A percentile compares a stretch with the other conserved stretches of the same genome.
Evolutionary conservation across 2,888 invertebrate species (phyloP).

Genomic region (Agelastica alni): DNA sequence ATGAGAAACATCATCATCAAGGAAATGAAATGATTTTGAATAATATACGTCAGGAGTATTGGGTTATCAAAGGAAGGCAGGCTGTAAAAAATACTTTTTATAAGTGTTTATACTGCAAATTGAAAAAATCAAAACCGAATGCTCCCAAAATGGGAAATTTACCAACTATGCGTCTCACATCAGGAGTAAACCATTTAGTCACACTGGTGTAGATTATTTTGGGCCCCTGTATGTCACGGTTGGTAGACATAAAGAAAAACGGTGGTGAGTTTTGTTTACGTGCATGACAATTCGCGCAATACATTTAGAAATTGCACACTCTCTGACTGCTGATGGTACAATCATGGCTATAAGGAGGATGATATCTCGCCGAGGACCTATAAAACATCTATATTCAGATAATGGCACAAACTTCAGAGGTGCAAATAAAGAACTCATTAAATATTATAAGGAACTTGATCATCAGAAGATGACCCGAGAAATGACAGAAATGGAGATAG

Average conservation of each 20-base stretch:
- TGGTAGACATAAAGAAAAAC: background rate
- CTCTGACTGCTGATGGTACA: constrained; percentile 5
- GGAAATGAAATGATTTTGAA: background rate
- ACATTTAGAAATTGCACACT: constrained; percentile 15
- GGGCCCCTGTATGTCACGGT: background rate
- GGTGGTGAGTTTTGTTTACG: background rate
- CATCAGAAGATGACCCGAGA: too few species aligned
- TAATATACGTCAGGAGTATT: background rate
- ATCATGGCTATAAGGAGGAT: constrained; percentile 5
- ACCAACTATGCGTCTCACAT: background rate
- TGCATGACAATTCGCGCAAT: constrained; percentile 7
- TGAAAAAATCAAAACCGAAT: constrained; percentile 2
- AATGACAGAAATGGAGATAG: constrained; percentile 3
- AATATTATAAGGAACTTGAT: too few species aligned
- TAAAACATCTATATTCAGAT: constrained; percentile 8
- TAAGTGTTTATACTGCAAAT: background rate
- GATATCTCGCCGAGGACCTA: constrained; percentile 4
- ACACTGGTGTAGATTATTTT: background rate
- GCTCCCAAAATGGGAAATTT: background rate
- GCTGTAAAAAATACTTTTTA: background rate
- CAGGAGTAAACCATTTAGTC: background rate
- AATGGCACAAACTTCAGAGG: constrained; percentile 1
- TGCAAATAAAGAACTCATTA: background rate
- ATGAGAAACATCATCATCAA: background rate
- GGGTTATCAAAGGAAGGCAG: background rate